Percentiles rank a stretch among this genome's conserved stretches.
These are phyloP conservation scores for Gila robusta DNA, from an alignment of 2,797 vertebrate genomes.

Conservation along the genomic window DNA sequence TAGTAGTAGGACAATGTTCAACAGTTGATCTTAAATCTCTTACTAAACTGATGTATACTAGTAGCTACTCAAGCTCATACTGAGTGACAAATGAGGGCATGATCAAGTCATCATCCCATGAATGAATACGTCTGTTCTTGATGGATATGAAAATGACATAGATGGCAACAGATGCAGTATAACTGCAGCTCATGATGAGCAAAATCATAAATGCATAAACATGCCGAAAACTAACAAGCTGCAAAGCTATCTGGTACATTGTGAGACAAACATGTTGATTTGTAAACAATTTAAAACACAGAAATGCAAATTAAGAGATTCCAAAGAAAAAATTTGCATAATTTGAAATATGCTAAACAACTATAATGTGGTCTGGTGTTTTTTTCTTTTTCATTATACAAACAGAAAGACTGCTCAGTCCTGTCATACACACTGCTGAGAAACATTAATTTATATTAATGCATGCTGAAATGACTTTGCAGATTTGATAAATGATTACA, in stretches of 20 bases:
- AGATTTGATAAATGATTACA: constrained; percentile 47
- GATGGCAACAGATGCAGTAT: constrained; percentile 17
- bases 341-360: constrained; percentile 50
- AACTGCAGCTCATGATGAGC: constrained; percentile 8
- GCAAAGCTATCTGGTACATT: constrained; percentile 17
- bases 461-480: constrained; percentile 38
- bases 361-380: constrained; percentile 42
- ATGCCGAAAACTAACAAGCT: constrained; percentile 2
- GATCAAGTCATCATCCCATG: not conserved
- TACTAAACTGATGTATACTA: not conserved
- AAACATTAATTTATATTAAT: constrained; percentile 50
- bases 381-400: constrained; percentile 33
- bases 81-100: not conserved
- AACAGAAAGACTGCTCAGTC: constrained; percentile 34
- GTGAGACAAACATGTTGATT: constrained; percentile 15
- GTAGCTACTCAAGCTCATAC: not conserved
- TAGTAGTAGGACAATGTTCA: not conserved
- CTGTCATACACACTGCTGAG: constrained; percentile 35
- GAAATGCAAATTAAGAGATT: constrained; percentile 43
- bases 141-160: constrained; percentile 7
- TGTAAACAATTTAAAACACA: constrained; percentile 41
- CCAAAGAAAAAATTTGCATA: constrained; percentile 49
- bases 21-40: not conserved
- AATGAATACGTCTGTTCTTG: not conserved
- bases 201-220: constrained; percentile 21